Percentiles rank a stretch among this genome's conserved stretches.
Evolutionary conservation across 2,797 vertebrate species (phyloP).

Genomic region (Aeoliscus strigatus): DNA sequence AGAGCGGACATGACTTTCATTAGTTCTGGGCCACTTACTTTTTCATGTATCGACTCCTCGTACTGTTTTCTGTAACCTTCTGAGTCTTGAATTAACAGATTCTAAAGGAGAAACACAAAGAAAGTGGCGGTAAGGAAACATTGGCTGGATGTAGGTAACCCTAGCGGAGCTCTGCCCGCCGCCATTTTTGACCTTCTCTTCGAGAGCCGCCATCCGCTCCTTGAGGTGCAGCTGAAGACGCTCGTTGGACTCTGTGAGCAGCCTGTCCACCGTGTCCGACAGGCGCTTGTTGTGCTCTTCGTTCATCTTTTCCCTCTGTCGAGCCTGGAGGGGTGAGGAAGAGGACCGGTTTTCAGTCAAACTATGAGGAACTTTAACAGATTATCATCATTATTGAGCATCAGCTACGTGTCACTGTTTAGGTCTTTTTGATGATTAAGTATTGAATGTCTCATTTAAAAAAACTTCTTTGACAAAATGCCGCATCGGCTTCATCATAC

Average conservation of each 20-base stretch:
- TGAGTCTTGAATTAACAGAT: conserved; percentile 95
- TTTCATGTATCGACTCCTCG: conserved; percentile 95
- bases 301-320: conserved; percentile 99
- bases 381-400: too few relatives aligned
- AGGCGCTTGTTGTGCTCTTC: conserved; percentile 98
- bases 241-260: conserved; percentile 96
- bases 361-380: too few relatives aligned
- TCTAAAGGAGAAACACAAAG: conserved; percentile 69
- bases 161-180: not conserved
- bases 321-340: conserved; percentile 74
- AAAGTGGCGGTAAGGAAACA: not conserved
- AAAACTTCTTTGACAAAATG: too few relatives aligned
- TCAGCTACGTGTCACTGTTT: too few relatives aligned
- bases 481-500: too few relatives aligned
- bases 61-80: conserved; percentile 95
- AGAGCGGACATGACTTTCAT: conserved; percentile 10
- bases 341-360: too few relatives aligned
- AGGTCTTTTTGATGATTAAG: too few relatives aligned
- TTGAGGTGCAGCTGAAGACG: conserved; percentile 95
- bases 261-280: conserved; percentile 94
- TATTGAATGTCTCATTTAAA: too few relatives aligned
- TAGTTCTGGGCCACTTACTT: conserved; percentile 74
- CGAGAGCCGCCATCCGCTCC: conserved; percentile 94
- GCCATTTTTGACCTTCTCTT: conserved; percentile 86
- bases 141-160: not conserved